A percentile compares a stretch with the other conserved stretches of the same genome.
Conservation (phyloP, 2,113 vertebrate species). For the Microtus pennsylvanicus region DNA sequence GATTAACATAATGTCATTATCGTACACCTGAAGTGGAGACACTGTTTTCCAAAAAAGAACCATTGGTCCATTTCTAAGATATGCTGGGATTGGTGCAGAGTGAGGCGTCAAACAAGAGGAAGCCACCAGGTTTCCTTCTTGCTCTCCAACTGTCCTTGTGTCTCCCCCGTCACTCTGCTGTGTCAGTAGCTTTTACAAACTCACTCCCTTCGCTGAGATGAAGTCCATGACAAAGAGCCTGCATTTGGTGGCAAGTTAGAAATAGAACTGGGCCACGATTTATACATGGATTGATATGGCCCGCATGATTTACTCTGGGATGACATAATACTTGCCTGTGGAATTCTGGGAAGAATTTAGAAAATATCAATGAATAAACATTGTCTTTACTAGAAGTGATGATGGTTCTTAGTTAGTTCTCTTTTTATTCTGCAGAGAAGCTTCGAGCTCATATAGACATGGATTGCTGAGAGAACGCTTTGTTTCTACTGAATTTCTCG, state of each 20-base stretch:
- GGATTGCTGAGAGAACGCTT: neutral
- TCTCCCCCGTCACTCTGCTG: neutral
- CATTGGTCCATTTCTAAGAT: neutral
- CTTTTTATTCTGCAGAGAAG: neutral
- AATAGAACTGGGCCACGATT: neutral
- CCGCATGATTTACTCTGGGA: neutral
- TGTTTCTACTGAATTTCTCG: neutral
- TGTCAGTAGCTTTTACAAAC: neutral
- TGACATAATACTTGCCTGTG: neutral
- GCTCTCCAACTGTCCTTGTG: neutral
- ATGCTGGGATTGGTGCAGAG: neutral
- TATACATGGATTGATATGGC: neutral
- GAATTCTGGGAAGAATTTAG: neutral
- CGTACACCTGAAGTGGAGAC: neutral
- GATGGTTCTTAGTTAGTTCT: neutral
- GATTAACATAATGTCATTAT: neutral
- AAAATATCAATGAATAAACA: neutral
- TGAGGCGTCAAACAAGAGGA: neutral
- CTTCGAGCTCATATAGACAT: neutral
- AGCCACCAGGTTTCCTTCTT: neutral
- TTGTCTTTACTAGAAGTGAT: neutral
- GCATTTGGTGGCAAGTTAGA: neutral
- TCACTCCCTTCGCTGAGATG: neutral
- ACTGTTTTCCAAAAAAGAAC: neutral
- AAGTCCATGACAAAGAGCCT: neutral